Percentiles rank a stretch among this genome's conserved stretches.
Evolutionary conservation across 2,888 invertebrate species (phyloP).

Genomic region (Peribatodes rhomboidaria): DNA sequence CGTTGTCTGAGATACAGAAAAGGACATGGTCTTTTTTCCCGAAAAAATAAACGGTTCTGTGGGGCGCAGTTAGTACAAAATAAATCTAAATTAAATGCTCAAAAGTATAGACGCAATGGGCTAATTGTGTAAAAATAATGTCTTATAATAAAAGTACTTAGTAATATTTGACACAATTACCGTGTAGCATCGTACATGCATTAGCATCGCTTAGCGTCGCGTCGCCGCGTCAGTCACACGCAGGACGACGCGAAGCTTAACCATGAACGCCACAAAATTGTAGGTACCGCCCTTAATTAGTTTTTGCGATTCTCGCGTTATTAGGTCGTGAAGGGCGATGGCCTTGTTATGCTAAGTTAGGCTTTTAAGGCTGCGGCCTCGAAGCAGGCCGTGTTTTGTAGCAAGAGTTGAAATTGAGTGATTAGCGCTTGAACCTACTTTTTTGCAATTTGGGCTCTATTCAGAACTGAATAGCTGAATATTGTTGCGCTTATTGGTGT

Average conservation of each 20-base stretch:
- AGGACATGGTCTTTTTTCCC: too few relatives aligned
- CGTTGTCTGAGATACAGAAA: too few relatives aligned
- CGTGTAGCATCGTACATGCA: background rate
- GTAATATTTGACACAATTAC: too few relatives aligned
- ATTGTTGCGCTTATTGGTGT: background rate
- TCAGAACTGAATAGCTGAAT: background rate
- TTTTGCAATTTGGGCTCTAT: background rate
- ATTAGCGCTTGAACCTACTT: conserved; percentile 14
- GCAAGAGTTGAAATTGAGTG: conserved; percentile 2
- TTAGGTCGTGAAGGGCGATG: conserved; percentile 16
- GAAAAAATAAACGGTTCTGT: too few relatives aligned
- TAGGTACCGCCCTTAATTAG: conserved; percentile 24
- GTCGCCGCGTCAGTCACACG: too few relatives aligned
- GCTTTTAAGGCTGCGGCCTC: conserved; percentile 15
- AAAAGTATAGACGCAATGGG: too few relatives aligned
- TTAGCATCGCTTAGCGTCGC: background rate
- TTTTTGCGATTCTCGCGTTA: conserved; percentile 29
- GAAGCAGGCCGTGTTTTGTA: conserved; percentile 12
- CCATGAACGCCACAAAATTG: conserved; percentile 8
- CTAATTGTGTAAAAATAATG: too few relatives aligned
- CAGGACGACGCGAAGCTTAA: background rate
- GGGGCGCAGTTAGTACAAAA: too few relatives aligned
- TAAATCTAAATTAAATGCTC: too few relatives aligned
- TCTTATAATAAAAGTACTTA: too few relatives aligned
- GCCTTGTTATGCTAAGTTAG: conserved; percentile 22